Evolutionary conservation across 2,113 vertebrate species (phyloP).

Genomic region (Phyllostomus discolor): DNA sequence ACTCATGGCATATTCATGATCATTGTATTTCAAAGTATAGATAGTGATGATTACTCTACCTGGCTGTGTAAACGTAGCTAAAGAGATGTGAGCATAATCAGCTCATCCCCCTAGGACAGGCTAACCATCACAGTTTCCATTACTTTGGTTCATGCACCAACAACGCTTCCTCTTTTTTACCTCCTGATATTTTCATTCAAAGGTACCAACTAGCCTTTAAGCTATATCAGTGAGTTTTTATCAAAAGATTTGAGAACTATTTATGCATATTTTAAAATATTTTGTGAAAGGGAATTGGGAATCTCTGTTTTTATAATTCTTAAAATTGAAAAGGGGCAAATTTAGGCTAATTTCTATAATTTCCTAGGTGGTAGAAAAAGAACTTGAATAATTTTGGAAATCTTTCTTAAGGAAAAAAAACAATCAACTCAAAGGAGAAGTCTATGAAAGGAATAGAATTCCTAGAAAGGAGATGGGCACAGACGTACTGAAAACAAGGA

Average conservation of each 20-base stretch:
- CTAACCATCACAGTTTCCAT: neutral
- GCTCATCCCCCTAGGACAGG: rapidly evolving
- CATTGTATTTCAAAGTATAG: neutral
- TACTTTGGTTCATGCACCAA: neutral
- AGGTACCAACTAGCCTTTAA: neutral
- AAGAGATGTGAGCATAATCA: neutral
- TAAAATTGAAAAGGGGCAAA: neutral
- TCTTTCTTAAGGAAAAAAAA: neutral
- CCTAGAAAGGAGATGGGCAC: neutral
- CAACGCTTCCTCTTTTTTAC: neutral
- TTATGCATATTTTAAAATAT: neutral
- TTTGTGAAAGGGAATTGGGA: neutral
- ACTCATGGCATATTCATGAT: neutral
- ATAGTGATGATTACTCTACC: neutral
- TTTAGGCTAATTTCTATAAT: neutral
- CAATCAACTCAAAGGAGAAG: neutral
- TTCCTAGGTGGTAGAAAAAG: neutral
- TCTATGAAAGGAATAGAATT: neutral
- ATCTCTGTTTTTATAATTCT: neutral
- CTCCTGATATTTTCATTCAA: neutral
- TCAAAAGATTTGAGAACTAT: neutral
- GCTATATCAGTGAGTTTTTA: neutral
- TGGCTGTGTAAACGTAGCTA: neutral
- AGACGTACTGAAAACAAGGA: neutral
- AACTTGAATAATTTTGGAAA: neutral